Evolutionary conservation across 2,113 vertebrate species (phyloP), one percentile per base, ranked within the genome.

Genomic region (Nannobrachium achirus): DNA sequence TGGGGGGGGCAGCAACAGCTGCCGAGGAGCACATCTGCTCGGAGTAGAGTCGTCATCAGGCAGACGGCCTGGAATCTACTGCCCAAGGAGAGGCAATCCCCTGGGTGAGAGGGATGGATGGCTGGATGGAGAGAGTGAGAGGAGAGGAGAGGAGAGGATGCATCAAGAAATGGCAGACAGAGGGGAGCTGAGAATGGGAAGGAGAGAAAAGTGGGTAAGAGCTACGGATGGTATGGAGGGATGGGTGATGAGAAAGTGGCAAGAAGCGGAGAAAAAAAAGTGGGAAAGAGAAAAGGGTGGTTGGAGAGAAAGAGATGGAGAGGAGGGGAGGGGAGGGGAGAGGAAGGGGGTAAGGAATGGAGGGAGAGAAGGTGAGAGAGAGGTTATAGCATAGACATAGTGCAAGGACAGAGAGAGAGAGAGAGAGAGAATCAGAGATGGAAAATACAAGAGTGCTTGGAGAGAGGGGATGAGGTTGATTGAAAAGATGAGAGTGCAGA

Each of bases 21-120:
- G 91, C 83, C 79, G 67, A 77, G 75, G 81, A 87, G 89, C 89
- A 88, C 91, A 91, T 90, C 89, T 92, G 90, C 79, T 85, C 83
- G 79, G 77, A 89, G 85, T 86, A 77, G 85, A 86, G 86, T 90
- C 88, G 89, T 91, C 89, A 90, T 84, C 76, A 83, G 89, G 80
- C 87, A 91, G 87, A 86, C 89, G 88, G 87, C 89, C 86, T 89
- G 88, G 88, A 90, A 91, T 82, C 78, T 60, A 88, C 84, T 33
- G 25, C 56, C 84, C 82, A 87, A 81, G 61, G 77, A 87, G 77
- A 87, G 84, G 88, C 82, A 75, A 74, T 79, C 83, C 79, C 82
- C 65, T 1, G 69, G 82, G 86, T 78, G 56, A 76, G 62, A 6
- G 68, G 56, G 78, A 76, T 78, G 56, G 78, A 76, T 78, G 78